phyloP scores from a whole-genome alignment of 2,888 invertebrate genomes.

The Lasioglossum leucozonium region DNA sequence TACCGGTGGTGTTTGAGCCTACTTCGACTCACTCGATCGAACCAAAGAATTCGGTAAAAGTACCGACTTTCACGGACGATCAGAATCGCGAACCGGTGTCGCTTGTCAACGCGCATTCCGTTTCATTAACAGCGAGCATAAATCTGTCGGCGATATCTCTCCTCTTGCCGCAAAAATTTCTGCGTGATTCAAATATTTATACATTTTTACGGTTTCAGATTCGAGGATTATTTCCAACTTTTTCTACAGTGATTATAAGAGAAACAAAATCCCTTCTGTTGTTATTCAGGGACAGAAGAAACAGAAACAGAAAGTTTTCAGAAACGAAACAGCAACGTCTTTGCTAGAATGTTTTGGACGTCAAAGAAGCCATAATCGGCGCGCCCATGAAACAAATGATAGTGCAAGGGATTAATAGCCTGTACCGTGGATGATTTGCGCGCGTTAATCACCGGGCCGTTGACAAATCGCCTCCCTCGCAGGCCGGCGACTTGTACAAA shows the following conservation, averaged over 20 bases:
- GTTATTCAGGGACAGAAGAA: no score
- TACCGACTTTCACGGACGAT: slow-evolving; percentile 39
- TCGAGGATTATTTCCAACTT: no score
- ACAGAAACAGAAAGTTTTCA: neutral
- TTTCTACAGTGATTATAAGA: neutral
- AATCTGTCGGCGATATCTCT: neutral
- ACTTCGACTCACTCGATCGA: neutral
- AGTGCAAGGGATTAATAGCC: slow-evolving; percentile 26
- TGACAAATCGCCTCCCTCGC: slow-evolving; percentile 54
- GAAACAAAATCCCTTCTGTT: neutral
- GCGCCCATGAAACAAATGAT: neutral
- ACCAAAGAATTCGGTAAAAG: slow-evolving; percentile 32
- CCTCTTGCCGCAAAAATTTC: neutral
- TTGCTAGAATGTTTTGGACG: neutral
- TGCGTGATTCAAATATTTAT: neutral
- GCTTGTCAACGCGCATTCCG: neutral
- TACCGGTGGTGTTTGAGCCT: neutral
- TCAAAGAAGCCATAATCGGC: neutral
- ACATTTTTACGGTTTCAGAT: neutral
- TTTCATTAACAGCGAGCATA: neutral
- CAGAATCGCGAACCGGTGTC: neutral
- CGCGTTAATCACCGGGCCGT: slow-evolving; percentile 58
- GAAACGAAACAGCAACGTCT: neutral
- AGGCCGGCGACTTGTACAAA: slow-evolving; percentile 43
- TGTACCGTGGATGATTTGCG: slow-evolving; percentile 9